phyloP scores from a whole-genome alignment of 2,797 vertebrate species.

The Aphelocoma californica region DNA sequence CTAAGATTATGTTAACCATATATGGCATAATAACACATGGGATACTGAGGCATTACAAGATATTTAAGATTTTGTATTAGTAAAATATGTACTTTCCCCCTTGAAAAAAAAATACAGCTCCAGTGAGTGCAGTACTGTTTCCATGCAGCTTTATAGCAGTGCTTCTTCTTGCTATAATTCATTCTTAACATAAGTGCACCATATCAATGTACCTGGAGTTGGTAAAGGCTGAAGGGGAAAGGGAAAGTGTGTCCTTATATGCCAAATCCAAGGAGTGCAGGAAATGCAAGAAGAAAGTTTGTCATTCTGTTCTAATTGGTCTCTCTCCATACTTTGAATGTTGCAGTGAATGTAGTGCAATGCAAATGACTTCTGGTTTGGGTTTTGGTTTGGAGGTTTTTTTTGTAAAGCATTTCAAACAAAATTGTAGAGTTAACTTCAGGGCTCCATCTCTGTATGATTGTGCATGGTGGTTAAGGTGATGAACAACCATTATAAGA shows the following conservation, averaged over 20 bases:
- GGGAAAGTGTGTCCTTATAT: neutral
- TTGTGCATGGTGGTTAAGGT: neutral
- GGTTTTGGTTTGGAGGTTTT: neutral
- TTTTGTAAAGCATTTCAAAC: neutral
- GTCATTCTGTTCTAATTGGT: neutral
- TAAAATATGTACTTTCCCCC: neutral
- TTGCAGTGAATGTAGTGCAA: neutral
- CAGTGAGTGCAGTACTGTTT: neutral
- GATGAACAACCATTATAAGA: neutral
- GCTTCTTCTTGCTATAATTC: neutral
- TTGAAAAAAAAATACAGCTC: neutral
- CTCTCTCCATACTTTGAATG: neutral
- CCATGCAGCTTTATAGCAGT: neutral
- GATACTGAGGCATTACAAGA: neutral
- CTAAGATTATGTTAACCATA: neutral
- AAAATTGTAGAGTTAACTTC: neutral
- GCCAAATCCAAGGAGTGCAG: neutral
- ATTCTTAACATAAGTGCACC: neutral
- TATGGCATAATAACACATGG: neutral
- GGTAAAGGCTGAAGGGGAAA: neutral
- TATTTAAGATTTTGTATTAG: neutral
- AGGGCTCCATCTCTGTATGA: neutral
- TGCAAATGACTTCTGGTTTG: neutral
- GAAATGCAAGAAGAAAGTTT: neutral
- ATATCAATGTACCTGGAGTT: neutral